Base-by-base conservation (phyloP, 2,797 vertebrate genomes). In the Pangasius macronema region DNA sequence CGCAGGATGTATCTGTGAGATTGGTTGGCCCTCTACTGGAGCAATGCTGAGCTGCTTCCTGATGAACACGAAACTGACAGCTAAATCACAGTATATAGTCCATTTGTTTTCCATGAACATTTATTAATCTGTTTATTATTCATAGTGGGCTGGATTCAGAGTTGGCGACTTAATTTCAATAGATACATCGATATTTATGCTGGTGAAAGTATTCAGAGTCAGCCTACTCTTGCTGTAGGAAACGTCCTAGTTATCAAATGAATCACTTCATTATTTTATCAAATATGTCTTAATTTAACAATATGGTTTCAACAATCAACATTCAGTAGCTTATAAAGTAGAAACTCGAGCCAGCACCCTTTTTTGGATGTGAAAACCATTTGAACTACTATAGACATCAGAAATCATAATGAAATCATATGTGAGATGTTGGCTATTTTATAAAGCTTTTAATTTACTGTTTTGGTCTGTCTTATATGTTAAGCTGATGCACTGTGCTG, bases 11-110 rank as follows among this genome's bases (percentile, higher is more conserved):
- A 22, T 70, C 20, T 80, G 82, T 80, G 39, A 87, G 75, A n/a
- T 42, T 51, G 30, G 51, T 85, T 51, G 53, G 87, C 75, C 87
- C 83, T 81, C 87, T 87, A n/a, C 82, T 85, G 87, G 87, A 72
- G n/a, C 6, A 36, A 20, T 72, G 22, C 24, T 24, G 73, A 51
- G 24, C 11, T 85, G n/a, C 73, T 57, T 24, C 51, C 49, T 42
- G 51, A 13, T 24, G 10, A 24, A 11, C 22, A 3, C 7, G 4
- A 73, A 46, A 79, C 13, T 77, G 51, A 49, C 1, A n/a, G 46
- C 24, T 46, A 27, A 27, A 49, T 53, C 36, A 7, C 16, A 33
- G 9, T 53, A 57, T n/a, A 36, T 57, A n/a, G n/a, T 36, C 22
- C 3, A 3, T 49, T n/a, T 76, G 55, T 53, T 36, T 36, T 33